Base-by-base conservation (phyloP, 2,888 invertebrate species). In the Diabrotica balteata region DNA sequence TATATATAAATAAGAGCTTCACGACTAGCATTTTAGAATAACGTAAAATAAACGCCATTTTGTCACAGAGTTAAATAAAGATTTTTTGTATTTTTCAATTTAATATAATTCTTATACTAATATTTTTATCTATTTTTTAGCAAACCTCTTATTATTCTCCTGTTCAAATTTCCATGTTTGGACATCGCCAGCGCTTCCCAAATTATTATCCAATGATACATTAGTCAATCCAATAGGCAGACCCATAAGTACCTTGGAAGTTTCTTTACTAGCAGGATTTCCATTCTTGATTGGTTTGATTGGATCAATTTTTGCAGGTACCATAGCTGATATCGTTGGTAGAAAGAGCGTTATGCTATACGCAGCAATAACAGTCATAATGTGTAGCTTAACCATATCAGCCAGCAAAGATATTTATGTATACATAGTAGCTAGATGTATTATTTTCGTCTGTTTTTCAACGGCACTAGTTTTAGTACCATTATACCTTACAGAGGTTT, bases 121-220 rank as follows among this genome's bases (percentile, higher is more conserved):
- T 32, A 32, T 32, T 32, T 32, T 17, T 51, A 17, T 51, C 8
- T 53, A 53, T 32, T 59, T 60, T 60, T 60, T 10, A 60, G 60
- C 51, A n/a, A 45, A n/a, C 8, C 2, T 60, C 1, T 7, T 60
- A 44, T 11, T 60, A 10, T 44, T 60, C 22, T 50, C 9, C 8
- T 44, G 60, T 44, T 60, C 60, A 10, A 51, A 17, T 52, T 44
- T 44, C 7, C 59, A 46, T 43, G 61, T 52, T 45, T 61, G 61
- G 61, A 8, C 11, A 5, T 46, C 45, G 45, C 61, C 61, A 11
- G 53, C 53, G 8, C 9, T 61, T 45, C 61, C 52, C 43, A 52
- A 53, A 22, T 22, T 61, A 32, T 9, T 22, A 57, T 57, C 55
- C 7, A 57, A 57, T 17, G 17, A 45, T 45, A 57, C 43, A 44